Evolutionary conservation across 2,113 vertebrate genomes (phyloP).

Genomic region (Daboia siamensis): DNA sequence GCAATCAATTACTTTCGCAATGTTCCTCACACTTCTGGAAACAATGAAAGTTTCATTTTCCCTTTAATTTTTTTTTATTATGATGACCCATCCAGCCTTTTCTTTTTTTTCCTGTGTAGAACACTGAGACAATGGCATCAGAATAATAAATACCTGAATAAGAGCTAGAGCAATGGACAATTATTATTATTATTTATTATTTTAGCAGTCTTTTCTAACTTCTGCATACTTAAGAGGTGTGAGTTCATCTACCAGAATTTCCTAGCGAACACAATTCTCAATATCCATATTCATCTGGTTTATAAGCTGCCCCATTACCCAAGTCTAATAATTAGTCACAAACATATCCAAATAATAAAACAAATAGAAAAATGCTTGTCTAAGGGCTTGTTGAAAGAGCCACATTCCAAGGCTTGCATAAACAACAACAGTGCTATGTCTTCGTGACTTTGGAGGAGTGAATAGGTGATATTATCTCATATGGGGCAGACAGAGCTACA

Average conservation of each 20-base stretch:
- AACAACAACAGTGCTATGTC: not conserved
- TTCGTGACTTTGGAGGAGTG: not conserved
- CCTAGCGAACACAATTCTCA: not conserved
- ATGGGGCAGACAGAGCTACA: not conserved
- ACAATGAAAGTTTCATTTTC: not conserved
- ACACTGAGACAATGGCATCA: not conserved
- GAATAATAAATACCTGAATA: not conserved
- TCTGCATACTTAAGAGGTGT: not conserved
- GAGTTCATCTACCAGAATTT: not conserved
- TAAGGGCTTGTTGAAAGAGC: not conserved
- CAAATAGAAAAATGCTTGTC: not conserved
- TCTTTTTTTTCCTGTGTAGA: not conserved
- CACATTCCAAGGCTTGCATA: not conserved
- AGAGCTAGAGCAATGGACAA: not conserved
- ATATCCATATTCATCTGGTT: not conserved
- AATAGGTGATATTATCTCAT: not conserved
- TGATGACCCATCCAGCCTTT: not conserved
- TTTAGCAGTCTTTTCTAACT: not conserved
- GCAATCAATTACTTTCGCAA: not conserved
- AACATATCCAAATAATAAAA: not conserved
- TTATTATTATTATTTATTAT: not conserved
- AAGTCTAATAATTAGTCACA: not conserved
- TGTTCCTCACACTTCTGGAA: fast-evolving
- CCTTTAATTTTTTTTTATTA: fast-evolving
- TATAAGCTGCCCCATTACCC: not conserved